Conservation (phyloP, 2,888 invertebrate species). For the Endotricha flammealis region DNA sequence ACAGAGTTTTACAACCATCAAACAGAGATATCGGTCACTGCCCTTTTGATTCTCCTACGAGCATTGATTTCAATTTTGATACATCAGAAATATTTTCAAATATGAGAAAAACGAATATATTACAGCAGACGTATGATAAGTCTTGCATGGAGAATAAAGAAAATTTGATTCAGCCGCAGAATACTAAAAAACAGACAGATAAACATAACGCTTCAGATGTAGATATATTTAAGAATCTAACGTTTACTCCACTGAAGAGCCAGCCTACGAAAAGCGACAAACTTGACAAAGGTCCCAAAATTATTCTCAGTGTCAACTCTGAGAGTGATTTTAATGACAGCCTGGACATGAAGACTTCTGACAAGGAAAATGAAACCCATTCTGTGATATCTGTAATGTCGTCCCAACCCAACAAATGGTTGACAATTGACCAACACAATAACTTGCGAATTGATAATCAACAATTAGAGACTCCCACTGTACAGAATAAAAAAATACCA, state of each 20-base stretch:
- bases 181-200: conserved; percentile 53
- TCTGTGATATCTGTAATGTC: conserved; percentile 54
- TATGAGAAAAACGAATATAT: conserved; percentile 34
- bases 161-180: conserved; percentile 27
- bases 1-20: conserved; percentile 33
- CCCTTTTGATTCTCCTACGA: conserved; percentile 58
- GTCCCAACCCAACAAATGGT: conserved; percentile 50
- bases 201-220: conserved; percentile 35
- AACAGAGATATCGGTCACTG: conserved; percentile 54
- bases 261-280: conserved; percentile 43
- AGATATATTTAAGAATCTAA: conserved; percentile 62
- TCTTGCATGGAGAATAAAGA: conserved; percentile 28
- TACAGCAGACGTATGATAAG: conserved; percentile 59
- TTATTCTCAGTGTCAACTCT: conserved; percentile 55
- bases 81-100: conserved; percentile 64
- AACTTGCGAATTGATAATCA: conserved; percentile 33
- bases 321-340: conserved; percentile 63
- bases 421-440: conserved; percentile 38
- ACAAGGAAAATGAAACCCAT: conserved; percentile 60
- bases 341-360: conserved; percentile 40
- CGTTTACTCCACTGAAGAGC: conserved; percentile 61
- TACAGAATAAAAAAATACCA: conserved; percentile 56
- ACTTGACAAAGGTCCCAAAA: conserved; percentile 55
- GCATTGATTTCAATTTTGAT: conserved; percentile 51
- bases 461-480: conserved; percentile 36